Base-by-base conservation (phyloP, 2,888 invertebrate genomes). In the Hypercompe scribonia region DNA sequence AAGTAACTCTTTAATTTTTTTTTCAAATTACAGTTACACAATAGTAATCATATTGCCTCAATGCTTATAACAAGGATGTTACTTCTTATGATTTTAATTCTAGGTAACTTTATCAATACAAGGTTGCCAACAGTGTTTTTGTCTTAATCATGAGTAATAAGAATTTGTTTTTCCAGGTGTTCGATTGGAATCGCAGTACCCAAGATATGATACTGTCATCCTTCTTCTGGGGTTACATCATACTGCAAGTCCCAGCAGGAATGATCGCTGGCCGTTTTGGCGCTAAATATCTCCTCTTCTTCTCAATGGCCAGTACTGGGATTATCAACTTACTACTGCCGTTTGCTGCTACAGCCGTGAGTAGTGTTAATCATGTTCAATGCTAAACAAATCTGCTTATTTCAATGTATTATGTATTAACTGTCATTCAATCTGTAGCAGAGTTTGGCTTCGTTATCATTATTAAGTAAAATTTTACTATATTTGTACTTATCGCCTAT, bases 171-270 rank as follows among this genome's bases (percentile, higher is more conserved):
- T 61, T 42, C 0, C 90, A 96, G 96, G 93, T 94, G 34, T 96
- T 95, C 86, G 90, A 96, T 10, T 97, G 97, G 97, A 90, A 94
- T 70, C 91, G 96, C 31, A 88, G 93, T 18, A 96, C 96, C 3
- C 96, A 96, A 80, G 96, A 96, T 42, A 90, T 96, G 68, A 96
- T 98, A 18, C 91, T 98, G 8, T 97, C 97, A 13, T 97, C 98
- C 0, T 98, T 98, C 91, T 98, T 98, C 92, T 97, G 97, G 97
- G 98, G 98, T 28, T 98, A 98, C 90, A 96, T 97, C 8, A 84
- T 97, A 42, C 97, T 97, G 70, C 98, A 98, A 91, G 92, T 98
- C 28, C 97, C 97, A 0, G 97, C 97, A 0, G 97, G 98, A 0
- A 95, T 97, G 87, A 87, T 99, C 65, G 97, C 98, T 0, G 97